Evolutionary conservation across 2,888 invertebrate species (phyloP), one percentile per base, ranked within the genome.

Genomic region (Bimastos eiseni): DNA sequence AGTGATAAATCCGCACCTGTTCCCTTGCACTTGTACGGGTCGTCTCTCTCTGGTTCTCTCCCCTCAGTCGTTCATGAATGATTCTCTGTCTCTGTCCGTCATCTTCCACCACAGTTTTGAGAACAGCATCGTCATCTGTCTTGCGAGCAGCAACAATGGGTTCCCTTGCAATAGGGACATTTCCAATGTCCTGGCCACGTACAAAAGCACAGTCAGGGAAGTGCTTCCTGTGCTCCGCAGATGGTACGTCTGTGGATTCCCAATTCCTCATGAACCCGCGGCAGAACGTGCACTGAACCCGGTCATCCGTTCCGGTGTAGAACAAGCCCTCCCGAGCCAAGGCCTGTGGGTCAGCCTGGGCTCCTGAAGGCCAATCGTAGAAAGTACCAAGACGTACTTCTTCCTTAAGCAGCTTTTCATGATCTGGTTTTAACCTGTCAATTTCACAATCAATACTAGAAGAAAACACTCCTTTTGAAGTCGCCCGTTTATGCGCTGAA

Each of bases 221-320:
- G 89, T 91, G 91, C 44, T 89, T 91, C 33, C 19, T 90, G 36
- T 91, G 91, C n/a, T 91, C 91, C 44, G 4, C 41, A 4, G 36
- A 36, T 37, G 89, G 89, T 37, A 41, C 33, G 49, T 91, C 91
- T 21, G 55, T 34, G n/a, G 37, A n/a, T 70, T 89, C 84, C 91
- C 91, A 91, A 3, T 38, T 38, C 36, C 89, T 55, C 37, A 91
- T 55, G 33, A 44, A 33, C 30, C 70, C 91, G 17, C 21, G n/a
- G 55, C 91, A 91, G 83, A 90, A 90, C 19, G 70, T 83, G 33
- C 91, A 91, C 70, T 70, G 38, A 21, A 44, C 83, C 17, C 84
- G 33, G 36, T 91, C 91, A 1, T 49, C 89, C 41, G n/a, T 41
- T 33, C 91, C 91, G 19, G 34, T 70, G 38, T 91, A 91, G 41